A percentile compares a stretch with the other conserved stretches of the same genome.
These are phyloP conservation scores for Anas platyrhynchos DNA, from an alignment of 2,113 vertebrate species.

Conservation along the genomic window DNA sequence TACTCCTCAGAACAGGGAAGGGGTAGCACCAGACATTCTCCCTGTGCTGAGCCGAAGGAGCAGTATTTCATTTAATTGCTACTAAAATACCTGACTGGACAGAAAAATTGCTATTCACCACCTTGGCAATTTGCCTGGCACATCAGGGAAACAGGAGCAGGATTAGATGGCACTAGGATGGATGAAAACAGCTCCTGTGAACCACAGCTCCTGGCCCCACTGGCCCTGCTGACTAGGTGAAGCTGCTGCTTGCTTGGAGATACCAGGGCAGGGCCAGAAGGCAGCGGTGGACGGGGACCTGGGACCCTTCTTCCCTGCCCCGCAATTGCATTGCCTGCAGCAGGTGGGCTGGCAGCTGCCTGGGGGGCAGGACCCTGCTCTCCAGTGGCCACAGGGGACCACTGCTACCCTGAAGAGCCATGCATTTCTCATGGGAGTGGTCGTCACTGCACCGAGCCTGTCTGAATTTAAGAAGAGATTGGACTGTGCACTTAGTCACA, in stretches of 20 bases:
- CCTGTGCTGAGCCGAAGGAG: not conserved
- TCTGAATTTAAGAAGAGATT: too few relatives aligned
- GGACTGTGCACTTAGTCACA: too few relatives aligned
- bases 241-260: not conserved
- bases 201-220: not conserved
- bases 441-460: too few relatives aligned
- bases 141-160: not conserved
- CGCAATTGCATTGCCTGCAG: not conserved
- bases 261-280: not conserved
- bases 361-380: too few relatives aligned
- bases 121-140: not conserved
- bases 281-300: not conserved
- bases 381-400: not conserved
- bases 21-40: not conserved
- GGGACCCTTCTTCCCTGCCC: too few relatives aligned
- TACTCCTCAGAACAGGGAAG: not conserved
- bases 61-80: not conserved
- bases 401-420: not conserved
- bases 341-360: not conserved
- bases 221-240: not conserved
- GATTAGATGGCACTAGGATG: rapidly evolving
- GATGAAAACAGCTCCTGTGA: not conserved
- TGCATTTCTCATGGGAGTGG: not conserved
- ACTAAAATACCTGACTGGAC: not conserved
- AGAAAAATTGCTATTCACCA: not conserved